Base-by-base conservation (phyloP, 2,797 vertebrate genomes). In the Poecilia velifera region DNA sequence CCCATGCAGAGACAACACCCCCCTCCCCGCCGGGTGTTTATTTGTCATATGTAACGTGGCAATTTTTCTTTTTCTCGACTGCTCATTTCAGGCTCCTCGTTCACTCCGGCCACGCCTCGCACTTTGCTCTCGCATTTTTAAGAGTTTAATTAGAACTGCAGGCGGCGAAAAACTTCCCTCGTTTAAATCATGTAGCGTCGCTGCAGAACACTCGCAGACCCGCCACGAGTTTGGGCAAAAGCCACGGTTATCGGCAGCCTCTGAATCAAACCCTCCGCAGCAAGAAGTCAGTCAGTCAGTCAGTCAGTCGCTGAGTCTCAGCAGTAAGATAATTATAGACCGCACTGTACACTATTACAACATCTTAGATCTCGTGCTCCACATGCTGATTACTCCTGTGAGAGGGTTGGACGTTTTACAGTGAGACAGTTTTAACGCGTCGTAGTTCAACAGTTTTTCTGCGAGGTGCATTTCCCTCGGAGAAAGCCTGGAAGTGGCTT, bases 91-190 rank as follows among this genome's bases (percentile, higher is more conserved):
- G 82, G 51, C 76, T 81, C 76, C 74, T 78, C 25, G 82, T 79
- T 84, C 76, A 83, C 36, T 76, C 45, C 71, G 81, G 80, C 89
- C 92, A 91, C 92, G 86, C 90, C 90, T 28, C 84, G 9, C 72
- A 76, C 76, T 81, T 76, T 84, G 82, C 89, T 85, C 88, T 86
- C 85, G 88, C 82, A 81, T 84, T 57, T 86, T 80, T 90, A 89
- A 87, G 85, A 80, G 81, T 81, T 86, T 90, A 91, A 93, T 90
- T 90, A 91, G 82, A 87, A 82, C 83, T 86, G 83, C 76, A 72
- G 79, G 72, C 71, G 59, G 45, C 22, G 75, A 66, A 74, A 82
- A 82, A 75, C 71, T 59, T 4, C 36, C 77, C 51, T 75, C 72
- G 16, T 53, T 22, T 77, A 51, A 57, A 76, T 86, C 76, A 73